These are phyloP conservation scores for Chaetorhynchus papuensis DNA, from an alignment of 2,113 vertebrate species.

Conservation along the genomic window DNA sequence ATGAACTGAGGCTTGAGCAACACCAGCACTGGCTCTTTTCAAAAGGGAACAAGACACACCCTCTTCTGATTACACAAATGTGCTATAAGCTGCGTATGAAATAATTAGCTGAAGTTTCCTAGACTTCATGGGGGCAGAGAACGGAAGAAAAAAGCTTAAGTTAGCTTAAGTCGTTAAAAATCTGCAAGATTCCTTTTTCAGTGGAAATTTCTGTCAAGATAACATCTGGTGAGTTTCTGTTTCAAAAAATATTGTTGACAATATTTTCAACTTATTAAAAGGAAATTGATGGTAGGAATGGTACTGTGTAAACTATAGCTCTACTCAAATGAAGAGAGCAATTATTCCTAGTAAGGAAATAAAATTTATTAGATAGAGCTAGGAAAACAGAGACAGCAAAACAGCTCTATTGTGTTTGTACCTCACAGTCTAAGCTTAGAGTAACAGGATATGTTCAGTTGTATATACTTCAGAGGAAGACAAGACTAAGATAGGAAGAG, in stretches of 20 bases:
- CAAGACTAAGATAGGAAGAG: neutral
- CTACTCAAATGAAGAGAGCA: neutral
- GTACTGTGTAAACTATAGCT: neutral
- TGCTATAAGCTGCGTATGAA: neutral
- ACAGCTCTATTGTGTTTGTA: neutral
- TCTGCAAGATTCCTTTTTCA: neutral
- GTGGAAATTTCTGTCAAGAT: neutral
- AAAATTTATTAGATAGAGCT: neutral
- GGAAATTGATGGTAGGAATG: neutral
- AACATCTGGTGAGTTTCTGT: neutral
- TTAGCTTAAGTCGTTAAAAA: neutral
- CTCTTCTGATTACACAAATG: rapidly evolving
- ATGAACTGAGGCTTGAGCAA: neutral
- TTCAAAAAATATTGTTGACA: neutral
- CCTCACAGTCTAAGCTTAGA: neutral
- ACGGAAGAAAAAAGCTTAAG: neutral
- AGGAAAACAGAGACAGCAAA: neutral
- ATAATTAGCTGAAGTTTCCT: neutral
- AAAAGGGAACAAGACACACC: neutral
- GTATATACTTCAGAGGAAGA: neutral
- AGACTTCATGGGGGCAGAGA: rapidly evolving
- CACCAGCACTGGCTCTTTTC: rapidly evolving
- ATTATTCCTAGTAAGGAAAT: neutral
- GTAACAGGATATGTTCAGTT: neutral
- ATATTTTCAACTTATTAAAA: neutral